A percentile compares a stretch with the other conserved stretches of the same genome.
phyloP scores from a whole-genome alignment of 2,888 invertebrate species.

The Eutolmus rufibarbis region DNA sequence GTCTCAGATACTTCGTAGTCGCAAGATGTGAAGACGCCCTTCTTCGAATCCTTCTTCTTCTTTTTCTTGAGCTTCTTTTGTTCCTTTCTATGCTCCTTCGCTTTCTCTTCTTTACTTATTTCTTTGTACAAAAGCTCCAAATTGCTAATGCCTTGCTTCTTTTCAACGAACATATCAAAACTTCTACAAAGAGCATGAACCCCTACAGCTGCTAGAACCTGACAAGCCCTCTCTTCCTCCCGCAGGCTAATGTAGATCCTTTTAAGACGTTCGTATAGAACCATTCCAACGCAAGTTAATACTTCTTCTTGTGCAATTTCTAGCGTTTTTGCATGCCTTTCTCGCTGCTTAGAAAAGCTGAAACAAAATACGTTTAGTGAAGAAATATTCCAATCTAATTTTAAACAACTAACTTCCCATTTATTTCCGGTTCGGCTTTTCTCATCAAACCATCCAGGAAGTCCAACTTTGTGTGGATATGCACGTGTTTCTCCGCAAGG shows the following conservation, averaged over 20 bases:
- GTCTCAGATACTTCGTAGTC: slow-evolving; percentile 51
- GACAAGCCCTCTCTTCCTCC: slow-evolving; percentile 94
- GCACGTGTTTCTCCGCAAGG: slow-evolving; percentile 84
- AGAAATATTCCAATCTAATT: not conserved
- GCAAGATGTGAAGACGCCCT: slow-evolving; percentile 53
- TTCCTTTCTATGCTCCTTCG: slow-evolving; percentile 84
- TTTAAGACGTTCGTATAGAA: slow-evolving; percentile 89
- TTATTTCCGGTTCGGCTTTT: slow-evolving; percentile 89
- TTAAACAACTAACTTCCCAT: slow-evolving; percentile 71
- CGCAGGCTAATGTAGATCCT: slow-evolving; percentile 84
- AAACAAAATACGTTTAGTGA: not conserved
- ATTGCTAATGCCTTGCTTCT: slow-evolving; percentile 87
- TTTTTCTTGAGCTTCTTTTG: slow-evolving; percentile 83
- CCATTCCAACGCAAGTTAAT: slow-evolving; percentile 91
- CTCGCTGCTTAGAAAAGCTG: slow-evolving; percentile 73
- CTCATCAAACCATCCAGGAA: slow-evolving; percentile 88
- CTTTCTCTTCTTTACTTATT: slow-evolving; percentile 84
- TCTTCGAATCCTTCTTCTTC: slow-evolving; percentile 73
- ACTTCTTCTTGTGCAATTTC: slow-evolving; percentile 98
- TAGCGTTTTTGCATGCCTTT: slow-evolving; percentile 94
- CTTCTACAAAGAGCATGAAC: slow-evolving; percentile 87
- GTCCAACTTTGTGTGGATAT: slow-evolving; percentile 86
- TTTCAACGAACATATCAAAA: slow-evolving; percentile 89
- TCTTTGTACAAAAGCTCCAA: slow-evolving; percentile 88
- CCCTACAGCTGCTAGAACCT: slow-evolving; percentile 87